phyloP scores from a whole-genome alignment of 2,888 invertebrate genomes.

The Agelastica alni region DNA sequence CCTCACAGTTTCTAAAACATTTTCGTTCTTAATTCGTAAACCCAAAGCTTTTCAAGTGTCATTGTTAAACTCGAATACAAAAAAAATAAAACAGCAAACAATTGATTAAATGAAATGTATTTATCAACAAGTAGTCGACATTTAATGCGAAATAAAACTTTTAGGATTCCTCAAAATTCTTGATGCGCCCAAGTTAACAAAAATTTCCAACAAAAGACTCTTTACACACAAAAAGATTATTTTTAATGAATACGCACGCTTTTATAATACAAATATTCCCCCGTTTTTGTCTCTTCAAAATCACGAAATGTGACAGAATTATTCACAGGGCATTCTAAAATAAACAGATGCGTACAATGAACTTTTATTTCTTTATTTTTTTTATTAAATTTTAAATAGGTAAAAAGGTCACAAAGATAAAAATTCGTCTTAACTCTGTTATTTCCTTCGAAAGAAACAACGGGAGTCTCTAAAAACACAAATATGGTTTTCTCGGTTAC shows the following conservation, averaged over 20 bases:
- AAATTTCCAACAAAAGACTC: slow-evolving; percentile 4
- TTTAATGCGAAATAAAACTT: neutral
- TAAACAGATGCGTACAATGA: neutral
- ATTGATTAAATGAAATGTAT: neutral
- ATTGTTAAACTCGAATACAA: too few species aligned
- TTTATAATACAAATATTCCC: neutral
- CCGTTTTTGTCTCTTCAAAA: neutral
- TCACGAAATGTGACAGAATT: neutral
- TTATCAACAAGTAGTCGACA: slow-evolving; percentile 1
- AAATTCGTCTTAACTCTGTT: too few species aligned
- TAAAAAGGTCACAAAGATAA: too few species aligned
- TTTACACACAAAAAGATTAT: slow-evolving; percentile 6
- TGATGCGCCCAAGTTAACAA: neutral
- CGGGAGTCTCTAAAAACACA: too few species aligned
- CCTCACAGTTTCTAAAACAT: too few species aligned
- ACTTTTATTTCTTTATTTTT: too few species aligned
- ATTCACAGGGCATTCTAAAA: neutral
- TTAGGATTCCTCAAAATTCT: neutral
- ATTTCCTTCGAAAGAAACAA: too few species aligned
- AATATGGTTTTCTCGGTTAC: too few species aligned
- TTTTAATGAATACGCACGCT: slow-evolving; percentile 1
- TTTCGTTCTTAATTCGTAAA: too few species aligned
- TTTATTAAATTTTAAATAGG: too few species aligned
- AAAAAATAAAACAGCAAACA: too few species aligned
- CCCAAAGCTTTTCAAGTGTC: too few species aligned